These are phyloP conservation scores for Pelodytes ibericus DNA, from an alignment of 2,797 vertebrate genomes.

Conservation along the genomic window DNA sequence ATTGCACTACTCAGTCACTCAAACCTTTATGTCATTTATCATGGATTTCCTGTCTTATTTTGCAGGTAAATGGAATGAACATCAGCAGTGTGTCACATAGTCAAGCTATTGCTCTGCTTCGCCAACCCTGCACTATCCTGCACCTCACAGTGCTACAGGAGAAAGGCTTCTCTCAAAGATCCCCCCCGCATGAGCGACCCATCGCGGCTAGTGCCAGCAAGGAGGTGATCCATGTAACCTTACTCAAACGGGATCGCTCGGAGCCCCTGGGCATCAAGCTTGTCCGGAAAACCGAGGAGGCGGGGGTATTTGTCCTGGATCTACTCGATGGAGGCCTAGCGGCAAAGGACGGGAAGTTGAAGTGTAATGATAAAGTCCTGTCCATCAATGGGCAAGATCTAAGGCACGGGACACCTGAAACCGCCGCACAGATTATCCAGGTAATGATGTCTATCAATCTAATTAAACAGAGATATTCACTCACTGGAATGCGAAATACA, in stretches of 20 bases:
- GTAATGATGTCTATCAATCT: conserved; percentile 60
- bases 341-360: conserved; percentile 86
- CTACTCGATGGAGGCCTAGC: conserved; percentile 87
- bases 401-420: conserved; percentile 89
- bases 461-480: not conserved
- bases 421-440: conserved; percentile 92
- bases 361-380: conserved; percentile 87
- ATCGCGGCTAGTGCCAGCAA: conserved; percentile 57
- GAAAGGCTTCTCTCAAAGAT: conserved; percentile 83
- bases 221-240: conserved; percentile 84
- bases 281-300: conserved; percentile 87
- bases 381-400: conserved; percentile 91
- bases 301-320: conserved; percentile 89
- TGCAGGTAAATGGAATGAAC: conserved; percentile 85
- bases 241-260: conserved; percentile 81
- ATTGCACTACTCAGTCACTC: too few species aligned
- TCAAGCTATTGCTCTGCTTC: conserved; percentile 80
- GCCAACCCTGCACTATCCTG: conserved; percentile 74
- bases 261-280: conserved; percentile 92
- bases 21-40: too few species aligned
- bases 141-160: conserved; percentile 89
- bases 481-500: too few species aligned
- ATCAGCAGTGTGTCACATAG: conserved; percentile 83
- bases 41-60: conserved; percentile 3
- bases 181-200: conserved; percentile 68